Percentiles rank a stretch among this genome's conserved stretches.
These are phyloP conservation scores for Siniperca scherzeri DNA, from an alignment of 2,797 vertebrate species.

Conservation along the genomic window DNA sequence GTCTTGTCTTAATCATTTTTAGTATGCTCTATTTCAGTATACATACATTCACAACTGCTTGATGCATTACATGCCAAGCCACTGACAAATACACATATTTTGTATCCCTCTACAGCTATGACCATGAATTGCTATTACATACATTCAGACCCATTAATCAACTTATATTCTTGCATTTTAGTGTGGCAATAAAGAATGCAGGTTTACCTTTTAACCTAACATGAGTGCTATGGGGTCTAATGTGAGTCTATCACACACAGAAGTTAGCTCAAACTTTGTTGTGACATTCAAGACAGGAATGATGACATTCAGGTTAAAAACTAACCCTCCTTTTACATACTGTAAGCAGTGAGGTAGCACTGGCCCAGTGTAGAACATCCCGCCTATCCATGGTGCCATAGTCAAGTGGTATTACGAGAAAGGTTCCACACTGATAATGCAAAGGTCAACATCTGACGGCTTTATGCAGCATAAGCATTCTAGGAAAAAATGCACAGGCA, in stretches of 20 bases:
- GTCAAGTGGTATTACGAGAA: slow-evolving; percentile 14
- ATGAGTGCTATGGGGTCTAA: not conserved
- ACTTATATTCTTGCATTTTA: not conserved
- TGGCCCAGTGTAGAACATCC: not conserved
- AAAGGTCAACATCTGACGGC: slow-evolving; percentile 50
- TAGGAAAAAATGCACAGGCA: slow-evolving; percentile 5
- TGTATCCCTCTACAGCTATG: not conserved
- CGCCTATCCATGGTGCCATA: not conserved
- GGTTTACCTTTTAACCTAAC: not conserved
- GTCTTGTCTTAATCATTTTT: slow-evolving; percentile 15
- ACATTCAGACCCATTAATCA: slow-evolving; percentile 8
- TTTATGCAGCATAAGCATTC: slow-evolving; percentile 38
- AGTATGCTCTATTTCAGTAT: not conserved
- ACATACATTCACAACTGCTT: not conserved
- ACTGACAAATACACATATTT: not conserved
- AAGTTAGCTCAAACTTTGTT: not conserved
- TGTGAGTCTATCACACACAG: not conserved
- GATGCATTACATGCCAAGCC: not conserved
- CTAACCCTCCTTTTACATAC: not conserved
- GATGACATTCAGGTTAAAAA: not conserved
- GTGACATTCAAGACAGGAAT: not conserved
- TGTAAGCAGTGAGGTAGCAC: not conserved
- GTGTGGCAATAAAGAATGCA: not conserved
- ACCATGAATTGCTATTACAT: not conserved
- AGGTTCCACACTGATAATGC: slow-evolving; percentile 31